These are phyloP conservation scores for Onchidella celtica DNA, from an alignment of 2,888 invertebrate species.

Conservation along the genomic window DNA sequence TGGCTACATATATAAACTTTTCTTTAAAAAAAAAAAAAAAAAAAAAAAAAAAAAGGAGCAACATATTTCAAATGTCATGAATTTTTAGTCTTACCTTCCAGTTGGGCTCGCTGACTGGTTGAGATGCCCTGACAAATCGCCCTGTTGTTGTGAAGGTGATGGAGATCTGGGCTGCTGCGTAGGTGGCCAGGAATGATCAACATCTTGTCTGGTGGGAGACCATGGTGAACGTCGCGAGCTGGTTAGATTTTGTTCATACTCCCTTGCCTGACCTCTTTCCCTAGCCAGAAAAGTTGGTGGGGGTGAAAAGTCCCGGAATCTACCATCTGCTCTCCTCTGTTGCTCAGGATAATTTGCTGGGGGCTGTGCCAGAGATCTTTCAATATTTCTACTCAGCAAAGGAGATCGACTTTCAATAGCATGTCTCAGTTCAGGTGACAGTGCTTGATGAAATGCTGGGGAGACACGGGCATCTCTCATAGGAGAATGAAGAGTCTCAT, in stretches of 20 bases:
- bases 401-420: constrained; percentile 34
- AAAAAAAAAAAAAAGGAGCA: too few species aligned
- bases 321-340: neutral
- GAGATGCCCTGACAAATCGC: neutral
- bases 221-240: neutral
- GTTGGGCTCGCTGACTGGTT: neutral
- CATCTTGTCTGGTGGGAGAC: neutral
- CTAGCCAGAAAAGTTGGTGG: constrained; percentile 43
- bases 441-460: constrained; percentile 15
- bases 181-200: neutral
- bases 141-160: neutral
- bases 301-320: neutral
- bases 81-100: neutral
- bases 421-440: constrained; percentile 32
- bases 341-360: constrained; percentile 3
- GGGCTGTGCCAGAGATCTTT: constrained; percentile 36
- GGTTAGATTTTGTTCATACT: neutral
- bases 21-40: too few species aligned
- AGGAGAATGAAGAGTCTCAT: constrained; percentile 14
- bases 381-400: constrained; percentile 21
- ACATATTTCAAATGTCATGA: too few species aligned
- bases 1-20: too few species aligned
- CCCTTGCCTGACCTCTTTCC: constrained; percentile 15
- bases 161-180: neutral
- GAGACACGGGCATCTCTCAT: constrained; percentile 28